Evolutionary conservation across 2,888 invertebrate genomes (phyloP), one percentile per base, ranked within the genome.

Genomic region (Thereva unica): DNA sequence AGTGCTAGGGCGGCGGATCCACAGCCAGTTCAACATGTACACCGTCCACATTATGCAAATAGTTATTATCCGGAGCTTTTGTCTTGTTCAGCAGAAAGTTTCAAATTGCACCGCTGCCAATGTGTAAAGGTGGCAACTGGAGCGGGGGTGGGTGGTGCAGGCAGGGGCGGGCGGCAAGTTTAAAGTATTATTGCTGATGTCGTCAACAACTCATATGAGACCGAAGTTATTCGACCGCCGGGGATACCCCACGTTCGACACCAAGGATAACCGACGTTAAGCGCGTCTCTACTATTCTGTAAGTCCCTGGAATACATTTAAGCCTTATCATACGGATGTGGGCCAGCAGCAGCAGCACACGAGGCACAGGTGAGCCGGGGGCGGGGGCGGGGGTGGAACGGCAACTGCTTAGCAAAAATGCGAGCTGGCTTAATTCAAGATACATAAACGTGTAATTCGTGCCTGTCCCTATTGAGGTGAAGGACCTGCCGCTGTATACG

Each of bases 101-200:
- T 55, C 34, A 59, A 68, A 68, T 68, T 68, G 66, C 68, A 68
- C 49, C 35, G 45, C 54, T 53, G 57, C 64, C 61, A 63, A 45
- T 50, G 50, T n/a, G 50, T 37, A 40, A 23, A 40, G 41, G 10
- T 40, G 57, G 23, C 23, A 23, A 2, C n/a, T n/a, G 23, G 23
- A 2, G 23, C 23, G 23, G 23, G 23, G 23, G 23, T 2, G 23
- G 23, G 23, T 23, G 23, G 23, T 23, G 23, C 23, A 23, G 23
- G 23, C 2, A 23, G 56, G n/a, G 44, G 57, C 37, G 50, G 50
- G 52, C 34, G 41, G 37, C 53, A 64, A 64, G 10, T 67, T 69
- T 67, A 67, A 67, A 69, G 64, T 67, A 69, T 69, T 69, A 69
- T 69, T 69, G 69, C 69, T 69, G 67, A 67, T 67, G 67, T 69